These are phyloP conservation scores for Therioaphis trifolii DNA, from an alignment of 2,888 invertebrate genomes.

Conservation along the genomic window DNA sequence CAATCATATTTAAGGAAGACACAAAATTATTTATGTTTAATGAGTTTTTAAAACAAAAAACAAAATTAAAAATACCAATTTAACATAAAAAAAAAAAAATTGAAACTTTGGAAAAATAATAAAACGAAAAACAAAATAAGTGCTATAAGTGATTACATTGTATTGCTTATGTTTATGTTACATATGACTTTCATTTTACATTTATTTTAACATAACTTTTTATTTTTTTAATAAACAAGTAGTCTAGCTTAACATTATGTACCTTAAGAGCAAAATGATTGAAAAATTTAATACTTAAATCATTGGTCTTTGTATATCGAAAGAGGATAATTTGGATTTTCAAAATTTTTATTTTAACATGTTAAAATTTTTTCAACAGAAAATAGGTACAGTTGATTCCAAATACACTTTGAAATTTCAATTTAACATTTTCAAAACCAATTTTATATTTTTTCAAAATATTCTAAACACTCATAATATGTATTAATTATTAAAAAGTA, in stretches of 20 bases:
- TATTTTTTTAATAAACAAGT: background rate
- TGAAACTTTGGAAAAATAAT: background rate
- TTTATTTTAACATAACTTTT: background rate
- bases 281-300: conserved; percentile 7
- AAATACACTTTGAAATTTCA: too few relatives aligned
- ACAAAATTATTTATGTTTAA: conserved; percentile 12
- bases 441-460: too few relatives aligned
- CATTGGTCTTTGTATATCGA: background rate
- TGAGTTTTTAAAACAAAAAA: background rate
- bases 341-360: background rate
- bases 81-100: background rate
- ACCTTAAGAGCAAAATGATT: conserved; percentile 2
- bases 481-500: too few relatives aligned
- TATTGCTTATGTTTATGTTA: conserved; percentile 21
- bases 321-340: background rate
- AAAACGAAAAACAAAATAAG: background rate
- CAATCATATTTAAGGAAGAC: conserved; percentile 55
- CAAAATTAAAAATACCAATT: background rate
- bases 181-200: background rate
- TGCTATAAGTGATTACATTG: background rate
- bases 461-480: too few relatives aligned
- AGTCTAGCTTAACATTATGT: background rate
- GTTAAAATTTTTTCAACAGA: background rate
- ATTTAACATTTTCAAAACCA: too few relatives aligned
- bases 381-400: background rate